These are phyloP conservation scores for Aptenodytes patagonicus DNA, from an alignment of 2,113 vertebrate genomes.

Conservation along the genomic window DNA sequence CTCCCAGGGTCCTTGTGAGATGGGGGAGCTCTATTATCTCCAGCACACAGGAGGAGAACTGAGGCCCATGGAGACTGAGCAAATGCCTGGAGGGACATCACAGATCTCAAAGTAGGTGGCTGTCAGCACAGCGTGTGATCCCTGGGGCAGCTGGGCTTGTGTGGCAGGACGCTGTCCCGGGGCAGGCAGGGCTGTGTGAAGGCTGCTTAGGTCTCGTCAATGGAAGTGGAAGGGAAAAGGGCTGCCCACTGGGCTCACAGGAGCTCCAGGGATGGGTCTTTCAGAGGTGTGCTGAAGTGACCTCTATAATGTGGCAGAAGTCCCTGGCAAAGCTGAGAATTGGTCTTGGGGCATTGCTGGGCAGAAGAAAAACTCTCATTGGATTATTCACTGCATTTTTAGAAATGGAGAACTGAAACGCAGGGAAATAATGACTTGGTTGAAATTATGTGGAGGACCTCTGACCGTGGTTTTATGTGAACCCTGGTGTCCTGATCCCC, in stretches of 20 bases:
- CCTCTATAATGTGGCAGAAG: background rate
- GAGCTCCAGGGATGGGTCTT: background rate
- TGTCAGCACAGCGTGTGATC: background rate
- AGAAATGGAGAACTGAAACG: background rate
- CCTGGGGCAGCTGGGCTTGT: accelerated
- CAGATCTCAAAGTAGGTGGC: background rate
- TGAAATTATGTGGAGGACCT: background rate
- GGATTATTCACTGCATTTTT: background rate
- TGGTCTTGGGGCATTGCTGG: accelerated
- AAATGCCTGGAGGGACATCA: background rate
- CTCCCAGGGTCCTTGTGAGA: background rate
- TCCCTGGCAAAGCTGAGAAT: background rate
- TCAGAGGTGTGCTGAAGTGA: background rate
- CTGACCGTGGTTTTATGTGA: background rate
- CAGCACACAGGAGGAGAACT: background rate
- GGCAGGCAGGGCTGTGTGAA: background rate
- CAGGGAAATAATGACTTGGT: background rate
- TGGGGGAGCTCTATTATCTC: background rate
- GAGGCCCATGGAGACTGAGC: background rate
- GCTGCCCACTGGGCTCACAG: background rate
- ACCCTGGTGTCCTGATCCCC: background rate
- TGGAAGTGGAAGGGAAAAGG: background rate
- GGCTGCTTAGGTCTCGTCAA: background rate
- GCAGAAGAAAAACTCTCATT: background rate
- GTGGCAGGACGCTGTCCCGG: background rate